Base-by-base conservation (phyloP, 2,888 invertebrate species). In the Eilema griseolum region DNA sequence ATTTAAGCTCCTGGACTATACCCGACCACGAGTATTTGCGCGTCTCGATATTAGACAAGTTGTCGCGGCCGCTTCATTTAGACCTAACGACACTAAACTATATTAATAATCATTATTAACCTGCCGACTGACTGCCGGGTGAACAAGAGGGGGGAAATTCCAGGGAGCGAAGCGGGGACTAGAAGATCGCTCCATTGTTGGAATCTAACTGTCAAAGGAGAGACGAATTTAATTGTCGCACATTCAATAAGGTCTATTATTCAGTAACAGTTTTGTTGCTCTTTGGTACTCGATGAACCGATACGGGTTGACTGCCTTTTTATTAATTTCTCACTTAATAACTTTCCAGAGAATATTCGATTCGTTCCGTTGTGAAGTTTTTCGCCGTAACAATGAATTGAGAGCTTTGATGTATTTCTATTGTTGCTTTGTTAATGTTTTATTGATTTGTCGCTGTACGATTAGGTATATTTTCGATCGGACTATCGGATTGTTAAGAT, bases 21-120 rank as follows among this genome's bases (percentile, higher is more conserved):
- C 4, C 61, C 82, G 78, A 90, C 92, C 91, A 81, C 92, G 80
- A 86, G 75, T 93, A 92, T 92, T 92, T 92, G 88, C 91, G 77
- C 86, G 79, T 84, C 77, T 75, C 91, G 89, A 91, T 93, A 93
- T 93, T 92, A 92, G 89, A 89, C 90, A 93, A 93, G 92, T 93
- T 93, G 85, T 85, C 84, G 87, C 81, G 84, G 86, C 83, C 86
- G 88, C 85, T 86, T 88, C 89, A 89, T 92, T 92, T 89, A 89
- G 86, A 89, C 84, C 86, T 90, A 90, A 90, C 90, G 89, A 90
- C 86, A 79, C 89, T 90, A 91, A 93, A 93, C 93, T 94, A 93
- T 94, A 94, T 93, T 94, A 93, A 93, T 94, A 87, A 93, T 92
- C 89, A 90, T 91, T 92, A 93, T 93, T 92, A 93, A 91, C 91